These are phyloP conservation scores for Nothobranchius furzeri DNA, from an alignment of 2,113 vertebrate genomes.

Conservation along the genomic window DNA sequence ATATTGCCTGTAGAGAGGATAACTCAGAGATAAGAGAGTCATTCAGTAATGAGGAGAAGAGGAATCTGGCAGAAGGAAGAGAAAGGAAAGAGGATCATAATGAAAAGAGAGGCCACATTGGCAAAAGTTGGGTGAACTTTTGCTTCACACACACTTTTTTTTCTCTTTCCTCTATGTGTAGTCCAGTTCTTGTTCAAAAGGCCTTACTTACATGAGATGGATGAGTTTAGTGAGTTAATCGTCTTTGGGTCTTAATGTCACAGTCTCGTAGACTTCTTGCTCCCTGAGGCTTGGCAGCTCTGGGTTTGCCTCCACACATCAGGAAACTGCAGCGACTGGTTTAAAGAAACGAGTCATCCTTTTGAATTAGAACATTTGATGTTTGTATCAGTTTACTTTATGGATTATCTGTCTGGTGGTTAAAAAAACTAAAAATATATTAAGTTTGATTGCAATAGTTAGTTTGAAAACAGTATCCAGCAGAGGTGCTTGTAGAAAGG, in stretches of 20 bases:
- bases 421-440: too few species aligned
- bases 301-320: constrained; percentile 23
- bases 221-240: constrained; percentile 41
- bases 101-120: constrained; percentile 19
- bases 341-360: constrained; percentile 12
- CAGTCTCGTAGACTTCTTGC: constrained; percentile 36
- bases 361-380: background rate
- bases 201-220: constrained; percentile 23
- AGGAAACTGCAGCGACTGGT: constrained; percentile 17
- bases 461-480: too few species aligned
- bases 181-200: constrained; percentile 10
- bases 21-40: constrained; percentile 46
- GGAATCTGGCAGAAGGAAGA: constrained; percentile 16
- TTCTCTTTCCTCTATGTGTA: constrained; percentile 9
- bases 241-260: constrained; percentile 54
- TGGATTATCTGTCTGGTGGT: too few species aligned
- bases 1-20: constrained; percentile 45
- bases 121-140: constrained; percentile 35
- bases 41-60: constrained; percentile 50
- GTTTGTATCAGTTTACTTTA: too few species aligned
- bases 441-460: too few species aligned
- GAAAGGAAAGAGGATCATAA: constrained; percentile 19
- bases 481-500: too few species aligned
- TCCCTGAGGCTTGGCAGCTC: constrained; percentile 18
- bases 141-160: constrained; percentile 11